Percentiles rank a stretch among this genome's conserved stretches.
These are phyloP conservation scores for Lasiommata megera DNA, from an alignment of 2,888 invertebrate genomes.

Conservation along the genomic window DNA sequence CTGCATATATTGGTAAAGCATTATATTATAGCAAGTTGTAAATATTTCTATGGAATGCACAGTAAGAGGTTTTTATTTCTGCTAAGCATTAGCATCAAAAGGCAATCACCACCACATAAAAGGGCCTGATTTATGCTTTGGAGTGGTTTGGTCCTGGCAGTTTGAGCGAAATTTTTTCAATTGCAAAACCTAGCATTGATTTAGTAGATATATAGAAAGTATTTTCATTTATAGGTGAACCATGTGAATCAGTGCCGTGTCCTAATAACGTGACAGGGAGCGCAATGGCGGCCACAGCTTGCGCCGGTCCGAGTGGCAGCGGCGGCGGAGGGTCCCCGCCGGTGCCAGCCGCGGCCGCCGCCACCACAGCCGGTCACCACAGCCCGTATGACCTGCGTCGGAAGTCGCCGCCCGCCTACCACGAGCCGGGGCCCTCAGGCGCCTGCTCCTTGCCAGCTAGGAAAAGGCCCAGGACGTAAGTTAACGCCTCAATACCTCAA, in stretches of 20 bases:
- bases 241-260: conserved; percentile 89
- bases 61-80: too few relatives aligned
- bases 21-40: too few relatives aligned
- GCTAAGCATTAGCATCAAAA: too few relatives aligned
- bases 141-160: too few relatives aligned
- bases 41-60: too few relatives aligned
- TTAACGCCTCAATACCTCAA: conserved; percentile 19
- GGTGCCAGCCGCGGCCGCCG: conserved; percentile 81
- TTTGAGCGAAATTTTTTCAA: too few relatives aligned
- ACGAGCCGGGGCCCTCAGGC: conserved; percentile 85
- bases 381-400: conserved; percentile 94
- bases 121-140: too few relatives aligned
- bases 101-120: too few relatives aligned
- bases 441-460: conserved; percentile 89
- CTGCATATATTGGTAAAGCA: too few relatives aligned
- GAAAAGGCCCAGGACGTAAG: conserved; percentile 88
- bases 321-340: conserved; percentile 76
- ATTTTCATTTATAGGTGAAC: conserved; percentile 78
- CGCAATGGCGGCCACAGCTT: conserved; percentile 74
- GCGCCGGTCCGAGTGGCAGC: conserved; percentile 75
- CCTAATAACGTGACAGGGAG: conserved; percentile 83
- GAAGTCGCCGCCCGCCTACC: conserved; percentile 89
- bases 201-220: background rate
- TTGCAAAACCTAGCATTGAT: background rate
- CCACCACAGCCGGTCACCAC: conserved; percentile 89